Evolutionary conservation across 2,113 vertebrate species (phyloP).

Genomic region (Rhipidura dahli): DNA sequence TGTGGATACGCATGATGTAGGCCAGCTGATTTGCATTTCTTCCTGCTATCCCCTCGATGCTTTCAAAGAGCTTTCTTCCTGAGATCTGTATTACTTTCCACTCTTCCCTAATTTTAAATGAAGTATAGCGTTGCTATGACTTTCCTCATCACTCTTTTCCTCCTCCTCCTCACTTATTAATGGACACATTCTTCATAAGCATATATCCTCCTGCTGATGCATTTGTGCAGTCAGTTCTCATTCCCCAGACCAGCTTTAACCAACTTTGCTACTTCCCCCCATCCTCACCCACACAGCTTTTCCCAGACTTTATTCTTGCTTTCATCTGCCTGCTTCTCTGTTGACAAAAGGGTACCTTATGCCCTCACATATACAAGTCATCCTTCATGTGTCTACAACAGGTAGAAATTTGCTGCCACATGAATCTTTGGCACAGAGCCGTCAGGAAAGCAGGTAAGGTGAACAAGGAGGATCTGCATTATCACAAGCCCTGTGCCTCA

Average conservation of each 20-base stretch:
- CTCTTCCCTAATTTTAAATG: not conserved
- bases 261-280: not conserved
- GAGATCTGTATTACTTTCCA: not conserved
- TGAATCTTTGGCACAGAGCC: not conserved
- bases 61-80: not conserved
- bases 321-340: not conserved
- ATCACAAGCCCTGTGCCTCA: not conserved
- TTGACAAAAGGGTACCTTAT: not conserved
- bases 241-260: not conserved
- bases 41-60: not conserved
- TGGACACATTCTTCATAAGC: fast-evolving
- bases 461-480: not conserved
- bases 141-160: not conserved
- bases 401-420: not conserved
- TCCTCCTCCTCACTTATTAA: not conserved
- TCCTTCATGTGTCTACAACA: not conserved
- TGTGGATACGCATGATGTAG: not conserved
- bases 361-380: not conserved
- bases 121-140: not conserved
- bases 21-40: not conserved
- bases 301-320: not conserved
- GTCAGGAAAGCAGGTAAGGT: not conserved
- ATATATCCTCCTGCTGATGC: not conserved
- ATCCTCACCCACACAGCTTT: not conserved
- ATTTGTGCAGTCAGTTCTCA: not conserved